Evolutionary conservation across 2,113 vertebrate species (phyloP).

Genomic region (Aspidoscelis tigris): DNA sequence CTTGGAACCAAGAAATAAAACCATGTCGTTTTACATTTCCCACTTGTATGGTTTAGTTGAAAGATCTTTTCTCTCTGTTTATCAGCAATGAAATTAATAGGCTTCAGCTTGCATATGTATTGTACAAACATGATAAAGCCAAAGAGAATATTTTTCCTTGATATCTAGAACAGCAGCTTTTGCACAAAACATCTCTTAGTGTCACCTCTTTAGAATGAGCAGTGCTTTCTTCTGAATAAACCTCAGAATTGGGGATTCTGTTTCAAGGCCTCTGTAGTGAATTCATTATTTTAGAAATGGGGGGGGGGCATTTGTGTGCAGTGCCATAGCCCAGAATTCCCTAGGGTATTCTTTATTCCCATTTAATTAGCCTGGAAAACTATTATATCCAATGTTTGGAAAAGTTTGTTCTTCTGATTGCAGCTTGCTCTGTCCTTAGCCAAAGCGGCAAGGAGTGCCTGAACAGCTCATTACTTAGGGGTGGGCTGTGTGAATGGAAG

Average conservation of each 20-base stretch:
- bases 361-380: no score
- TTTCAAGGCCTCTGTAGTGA: background rate
- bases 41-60: background rate
- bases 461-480: background rate
- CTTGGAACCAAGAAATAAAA: background rate
- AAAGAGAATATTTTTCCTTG: background rate
- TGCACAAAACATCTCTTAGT: background rate
- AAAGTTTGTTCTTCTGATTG: no score
- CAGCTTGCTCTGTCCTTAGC: background rate
- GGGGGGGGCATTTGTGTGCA: no score
- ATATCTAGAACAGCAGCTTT: background rate
- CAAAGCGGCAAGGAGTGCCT: background rate
- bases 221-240: background rate
- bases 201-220: background rate
- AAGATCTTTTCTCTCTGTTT: no score
- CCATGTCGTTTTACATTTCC: background rate
- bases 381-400: no score
- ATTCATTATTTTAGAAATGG: background rate
- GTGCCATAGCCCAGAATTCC: no score
- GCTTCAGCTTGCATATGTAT: background rate
- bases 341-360: no score
- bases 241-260: background rate
- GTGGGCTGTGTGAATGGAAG: background rate
- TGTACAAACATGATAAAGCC: background rate
- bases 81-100: background rate